A percentile compares a stretch with the other conserved stretches of the same genome.
These are phyloP conservation scores for Microplitis deprimator DNA, from an alignment of 2,888 invertebrate species.

Conservation along the genomic window DNA sequence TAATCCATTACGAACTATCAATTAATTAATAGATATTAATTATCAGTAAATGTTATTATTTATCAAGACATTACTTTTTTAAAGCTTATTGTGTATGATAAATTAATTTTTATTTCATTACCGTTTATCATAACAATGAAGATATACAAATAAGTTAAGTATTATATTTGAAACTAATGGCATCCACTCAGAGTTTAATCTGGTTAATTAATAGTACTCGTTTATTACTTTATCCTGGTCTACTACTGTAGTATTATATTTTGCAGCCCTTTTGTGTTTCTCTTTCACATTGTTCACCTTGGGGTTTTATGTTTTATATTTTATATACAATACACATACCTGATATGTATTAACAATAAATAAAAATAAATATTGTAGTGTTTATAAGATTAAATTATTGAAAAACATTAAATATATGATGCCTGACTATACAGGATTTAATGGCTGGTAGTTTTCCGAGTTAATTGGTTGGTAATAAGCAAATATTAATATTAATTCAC, in stretches of 20 bases:
- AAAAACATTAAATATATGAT: too few species aligned
- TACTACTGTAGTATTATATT: constrained; percentile 56
- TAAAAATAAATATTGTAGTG: too few species aligned
- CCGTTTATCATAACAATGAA: too few species aligned
- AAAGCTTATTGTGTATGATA: too few species aligned
- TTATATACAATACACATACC: not conserved
- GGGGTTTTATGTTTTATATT: constrained; percentile 12
- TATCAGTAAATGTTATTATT: too few species aligned
- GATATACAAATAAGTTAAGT: constrained; percentile 40
- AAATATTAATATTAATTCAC: not conserved
- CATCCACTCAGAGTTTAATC: constrained; percentile 65
- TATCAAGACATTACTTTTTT: too few species aligned
- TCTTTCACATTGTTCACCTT: constrained; percentile 6
- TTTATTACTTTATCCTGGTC: constrained; percentile 55
- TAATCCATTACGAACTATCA: too few species aligned
- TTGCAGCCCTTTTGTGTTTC: constrained; percentile 46
- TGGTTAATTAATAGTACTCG: constrained; percentile 67
- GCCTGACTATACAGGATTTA: not conserved
- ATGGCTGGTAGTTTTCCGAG: not conserved
- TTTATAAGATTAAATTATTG: too few species aligned
- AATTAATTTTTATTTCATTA: too few species aligned
- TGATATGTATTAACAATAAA: not conserved
- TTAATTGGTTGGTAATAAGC: not conserved
- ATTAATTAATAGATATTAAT: too few species aligned
- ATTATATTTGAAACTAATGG: constrained; percentile 53